Evolutionary conservation across 2,888 invertebrate genomes (phyloP), one percentile per base, ranked within the genome.

Genomic region (Caenorhabditis sinica): DNA sequence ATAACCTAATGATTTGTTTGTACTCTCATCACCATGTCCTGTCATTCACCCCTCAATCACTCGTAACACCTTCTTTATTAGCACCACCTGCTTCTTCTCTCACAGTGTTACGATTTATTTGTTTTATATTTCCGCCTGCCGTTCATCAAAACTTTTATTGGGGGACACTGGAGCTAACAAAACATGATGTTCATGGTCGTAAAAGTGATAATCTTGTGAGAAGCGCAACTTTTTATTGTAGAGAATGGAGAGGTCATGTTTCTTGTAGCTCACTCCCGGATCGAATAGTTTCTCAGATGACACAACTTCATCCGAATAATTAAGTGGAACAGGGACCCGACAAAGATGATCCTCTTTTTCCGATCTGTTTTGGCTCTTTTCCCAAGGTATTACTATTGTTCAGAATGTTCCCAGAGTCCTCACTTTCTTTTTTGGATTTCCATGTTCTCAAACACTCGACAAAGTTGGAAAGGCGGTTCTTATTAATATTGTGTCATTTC

Each of bases 1-100:
- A 69, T 43, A 69, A n/a, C 40, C 56, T 53, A 28, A 69, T 56
- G 69, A 69, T 53, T 69, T 69, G 69, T 69, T 69, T 69, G 69
- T 53, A 33, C 36, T 56, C 69, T 15, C 33, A 20, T 30, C 25
- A 25, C 40, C 36, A 13, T 51, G 51, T 69, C 33, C 56, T 56
- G 69, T 56, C 53, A 68, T 68, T 11, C 25, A 28, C 66, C 45
- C 17, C 40, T 25, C 63, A 45, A 23, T 45, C 30, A 20, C 20
- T 36, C 68, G 68, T 68, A 68, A 68, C 68, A 53, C 68, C 68
- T 56, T 56, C 40, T 69, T 69, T 69, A 69, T 40, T 69, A 56
- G 40, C 69, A 40, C 56, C 69, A 69, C 36, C 69, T 69, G 69
- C 56, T 56, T 25, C 23, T 43, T 25, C 45, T n/a, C 15, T 30